Evolutionary conservation across 2,797 vertebrate genomes (phyloP).

Genomic region (Hydrocynus forskahlii): DNA sequence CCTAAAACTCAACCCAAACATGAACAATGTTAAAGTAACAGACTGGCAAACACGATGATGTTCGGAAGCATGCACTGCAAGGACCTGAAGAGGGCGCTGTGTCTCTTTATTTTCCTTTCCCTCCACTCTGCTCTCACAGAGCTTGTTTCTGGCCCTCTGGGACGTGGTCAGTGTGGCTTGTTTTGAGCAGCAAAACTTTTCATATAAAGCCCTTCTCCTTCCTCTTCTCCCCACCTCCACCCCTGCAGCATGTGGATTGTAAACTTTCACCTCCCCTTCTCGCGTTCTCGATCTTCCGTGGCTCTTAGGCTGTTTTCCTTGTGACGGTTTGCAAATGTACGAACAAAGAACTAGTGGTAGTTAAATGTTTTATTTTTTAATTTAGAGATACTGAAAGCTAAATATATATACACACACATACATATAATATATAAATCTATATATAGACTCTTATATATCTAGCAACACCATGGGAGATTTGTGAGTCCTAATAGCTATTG

Average conservation of each 20-base stretch:
- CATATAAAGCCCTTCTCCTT: constrained; percentile 27
- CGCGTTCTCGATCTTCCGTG: constrained; percentile 71
- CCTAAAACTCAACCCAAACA: constrained; percentile 55
- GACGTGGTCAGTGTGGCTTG: constrained; percentile 10
- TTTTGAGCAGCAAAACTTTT: constrained; percentile 19
- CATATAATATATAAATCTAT: constrained; percentile 41
- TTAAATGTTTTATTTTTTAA: constrained; percentile 72
- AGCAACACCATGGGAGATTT: constrained; percentile 47
- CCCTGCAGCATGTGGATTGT: constrained; percentile 58
- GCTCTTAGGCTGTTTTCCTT: constrained; percentile 75
- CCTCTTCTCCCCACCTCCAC: constrained; percentile 35
- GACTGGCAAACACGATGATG: background rate
- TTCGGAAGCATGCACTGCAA: constrained; percentile 44
- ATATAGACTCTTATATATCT: constrained; percentile 65
- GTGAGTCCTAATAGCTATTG: constrained; percentile 73
- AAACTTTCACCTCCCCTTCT: constrained; percentile 31
- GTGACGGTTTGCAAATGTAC: constrained; percentile 76
- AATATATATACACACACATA: constrained; percentile 66
- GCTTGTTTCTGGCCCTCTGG: constrained; percentile 23
- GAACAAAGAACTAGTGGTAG: constrained; percentile 75
- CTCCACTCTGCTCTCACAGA: constrained; percentile 5
- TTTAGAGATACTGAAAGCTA: constrained; percentile 65
- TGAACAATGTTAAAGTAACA: constrained; percentile 5
- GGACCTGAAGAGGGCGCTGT: constrained; percentile 21
- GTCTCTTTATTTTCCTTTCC: background rate